Base-by-base conservation (phyloP, 2,888 invertebrate species). In the Microplitis manilae region DNA sequence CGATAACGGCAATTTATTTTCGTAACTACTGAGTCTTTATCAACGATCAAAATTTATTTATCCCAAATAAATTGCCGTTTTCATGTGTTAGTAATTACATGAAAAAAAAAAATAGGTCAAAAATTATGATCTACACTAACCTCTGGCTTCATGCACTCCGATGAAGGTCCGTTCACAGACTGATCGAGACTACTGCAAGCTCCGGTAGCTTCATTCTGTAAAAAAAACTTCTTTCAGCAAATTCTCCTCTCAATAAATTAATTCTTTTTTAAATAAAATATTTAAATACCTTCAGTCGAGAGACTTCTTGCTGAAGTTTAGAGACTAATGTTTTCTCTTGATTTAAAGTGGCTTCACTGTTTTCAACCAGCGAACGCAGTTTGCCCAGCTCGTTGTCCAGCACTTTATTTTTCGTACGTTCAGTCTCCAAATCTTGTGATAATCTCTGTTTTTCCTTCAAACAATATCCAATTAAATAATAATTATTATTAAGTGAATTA, bases 401-500 rank as follows among this genome's bases (percentile, higher is more conserved):
- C 17, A 79, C 80, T 77, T 81, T 81, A 77, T 83, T 84, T 78
- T 84, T 86, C 77, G 76, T 85, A 75, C 82, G 85, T 81, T 85
- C 86, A 86, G 90, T 91, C 81, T 91, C 90, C 77, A 92, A 89
- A 80, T 91, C 86, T 74, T 90, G 90, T 78, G 88, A 87, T 81
- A 93, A 89, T 83, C 90, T 90, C 17, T 81, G 80, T 75, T 88
- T 89, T 86, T 93, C 92, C 93, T 93, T 85, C 9, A 84, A 87
- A 82, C 64, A 76, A 78, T 17, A 39, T 81, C 73, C 77, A 68
- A 77, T 73, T 59, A 68, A 70, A 62, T 50, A 69, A 30, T 60
- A 7, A 8, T 6, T 41, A 59, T 5, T 13, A 30, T 70, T 41
- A n/a, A 59, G 64, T 41, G 7, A 62, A 78, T 75, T 69, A 61